Evolutionary conservation across 2,113 vertebrate species (phyloP).

Genomic region (Pygoscelis adeliae): DNA sequence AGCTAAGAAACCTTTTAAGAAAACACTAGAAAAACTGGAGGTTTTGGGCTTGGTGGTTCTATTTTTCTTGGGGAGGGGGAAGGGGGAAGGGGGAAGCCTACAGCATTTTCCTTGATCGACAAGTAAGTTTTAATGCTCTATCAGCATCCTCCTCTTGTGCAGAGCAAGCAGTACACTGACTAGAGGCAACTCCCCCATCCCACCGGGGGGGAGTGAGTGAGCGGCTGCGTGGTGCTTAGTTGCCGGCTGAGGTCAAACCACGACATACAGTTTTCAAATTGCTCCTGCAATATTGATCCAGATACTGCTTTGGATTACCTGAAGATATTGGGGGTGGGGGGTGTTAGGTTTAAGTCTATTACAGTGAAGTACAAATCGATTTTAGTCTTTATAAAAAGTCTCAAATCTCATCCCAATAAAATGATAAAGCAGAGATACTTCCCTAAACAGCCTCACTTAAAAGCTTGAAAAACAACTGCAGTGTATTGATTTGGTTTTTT

Average conservation of each 20-base stretch:
- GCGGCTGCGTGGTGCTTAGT: neutral
- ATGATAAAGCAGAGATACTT: neutral
- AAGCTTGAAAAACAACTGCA: neutral
- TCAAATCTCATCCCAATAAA: neutral
- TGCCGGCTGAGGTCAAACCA: neutral
- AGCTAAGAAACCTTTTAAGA: neutral
- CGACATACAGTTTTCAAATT: neutral
- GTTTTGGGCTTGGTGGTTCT: neutral
- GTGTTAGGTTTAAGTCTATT: neutral
- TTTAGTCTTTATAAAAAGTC: neutral
- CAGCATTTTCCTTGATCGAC: too few relatives aligned
- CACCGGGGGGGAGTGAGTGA: neutral
- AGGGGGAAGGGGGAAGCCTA: accelerated
- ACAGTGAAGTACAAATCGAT: neutral
- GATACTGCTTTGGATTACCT: neutral
- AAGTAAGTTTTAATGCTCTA: too few relatives aligned
- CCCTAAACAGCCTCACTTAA: neutral
- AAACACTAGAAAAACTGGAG: neutral
- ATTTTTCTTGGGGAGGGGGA: too few relatives aligned
- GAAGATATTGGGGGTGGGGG: neutral
- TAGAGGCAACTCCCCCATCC: too few relatives aligned
- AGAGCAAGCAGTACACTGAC: too few relatives aligned
- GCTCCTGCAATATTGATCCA: neutral
- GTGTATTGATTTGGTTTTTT: neutral
- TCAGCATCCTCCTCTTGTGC: too few relatives aligned